These are phyloP conservation scores for Eucidaris tribuloides DNA, from an alignment of 35 echinoderm and acorn worm species.

Conservation along the genomic window DNA sequence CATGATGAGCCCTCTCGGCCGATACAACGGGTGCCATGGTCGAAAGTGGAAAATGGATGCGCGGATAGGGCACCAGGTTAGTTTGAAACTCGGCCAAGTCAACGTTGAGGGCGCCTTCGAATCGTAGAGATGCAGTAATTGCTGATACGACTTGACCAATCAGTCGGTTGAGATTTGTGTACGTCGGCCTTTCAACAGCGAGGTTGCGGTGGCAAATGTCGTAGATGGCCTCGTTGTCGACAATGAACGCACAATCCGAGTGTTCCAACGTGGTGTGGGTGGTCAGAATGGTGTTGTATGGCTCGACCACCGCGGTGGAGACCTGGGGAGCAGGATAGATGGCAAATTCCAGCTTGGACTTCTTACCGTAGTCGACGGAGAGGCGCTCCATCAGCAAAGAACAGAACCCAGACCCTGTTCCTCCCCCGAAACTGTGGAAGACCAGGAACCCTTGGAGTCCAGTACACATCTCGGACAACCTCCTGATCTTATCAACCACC, in stretches of 20 bases:
- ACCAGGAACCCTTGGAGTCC: constrained; percentile 29
- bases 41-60: background rate
- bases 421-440: too few species aligned
- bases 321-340: too few species aligned
- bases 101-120: too few species aligned
- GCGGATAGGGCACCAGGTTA: too few species aligned
- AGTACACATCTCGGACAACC: background rate
- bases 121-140: constrained; percentile 3
- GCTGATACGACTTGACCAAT: too few species aligned
- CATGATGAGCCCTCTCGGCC: background rate
- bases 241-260: constrained; percentile 88
- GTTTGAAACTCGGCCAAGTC: constrained; percentile 15
- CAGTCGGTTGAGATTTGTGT: too few species aligned
- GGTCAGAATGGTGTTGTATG: background rate
- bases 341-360: too few species aligned
- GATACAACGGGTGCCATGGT: background rate
- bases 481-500: too few species aligned
- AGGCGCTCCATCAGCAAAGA: constrained; percentile 2
- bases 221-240: constrained; percentile 91
- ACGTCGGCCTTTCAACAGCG: too few species aligned
- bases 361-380: too few species aligned
- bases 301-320: too few species aligned
- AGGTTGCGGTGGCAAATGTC: constrained; percentile 82
- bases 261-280: too few species aligned
- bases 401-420: background rate